Conservation (phyloP, 2,888 invertebrate genomes). For the Tachina fera region DNA sequence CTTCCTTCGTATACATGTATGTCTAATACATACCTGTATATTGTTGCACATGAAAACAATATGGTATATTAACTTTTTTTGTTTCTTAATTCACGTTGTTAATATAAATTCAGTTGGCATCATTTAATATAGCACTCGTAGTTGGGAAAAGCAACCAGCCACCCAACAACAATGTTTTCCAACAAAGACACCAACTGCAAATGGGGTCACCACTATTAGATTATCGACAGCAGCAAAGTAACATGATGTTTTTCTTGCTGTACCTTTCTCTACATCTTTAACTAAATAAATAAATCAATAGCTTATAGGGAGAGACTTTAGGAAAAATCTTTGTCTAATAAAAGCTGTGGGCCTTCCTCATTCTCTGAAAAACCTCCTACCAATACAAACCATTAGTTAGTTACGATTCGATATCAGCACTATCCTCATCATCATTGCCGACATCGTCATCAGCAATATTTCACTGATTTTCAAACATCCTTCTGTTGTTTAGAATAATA, state of each 20-base stretch:
- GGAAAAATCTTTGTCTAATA: conserved; percentile 4
- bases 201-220: conserved; percentile 67
- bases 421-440: conserved; percentile 21
- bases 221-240: conserved; percentile 62
- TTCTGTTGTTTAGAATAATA: conserved; percentile 25
- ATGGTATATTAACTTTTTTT: conserved; percentile 4
- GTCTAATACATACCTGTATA: not conserved
- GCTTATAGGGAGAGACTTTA: conserved; percentile 29
- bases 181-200: conserved; percentile 70
- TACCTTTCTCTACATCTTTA: conserved; percentile 29
- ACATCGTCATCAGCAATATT: conserved; percentile 28
- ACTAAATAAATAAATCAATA: conserved; percentile 60
- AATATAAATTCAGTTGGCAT: conserved; percentile 45
- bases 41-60: conserved; percentile 1
- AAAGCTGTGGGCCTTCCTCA: conserved; percentile 21
- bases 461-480: conserved; percentile 56
- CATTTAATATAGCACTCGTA: not conserved
- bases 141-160: conserved; percentile 29
- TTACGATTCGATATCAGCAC: conserved; percentile 34
- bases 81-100: conserved; percentile 7
- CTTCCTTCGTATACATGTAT: too few species aligned
- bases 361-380: conserved; percentile 2
- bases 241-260: conserved; percentile 46
- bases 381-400: conserved; percentile 1
- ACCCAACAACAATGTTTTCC: conserved; percentile 46